Conservation (phyloP, 2,113 vertebrate species). For the Ailuropoda melanoleuca region DNA sequence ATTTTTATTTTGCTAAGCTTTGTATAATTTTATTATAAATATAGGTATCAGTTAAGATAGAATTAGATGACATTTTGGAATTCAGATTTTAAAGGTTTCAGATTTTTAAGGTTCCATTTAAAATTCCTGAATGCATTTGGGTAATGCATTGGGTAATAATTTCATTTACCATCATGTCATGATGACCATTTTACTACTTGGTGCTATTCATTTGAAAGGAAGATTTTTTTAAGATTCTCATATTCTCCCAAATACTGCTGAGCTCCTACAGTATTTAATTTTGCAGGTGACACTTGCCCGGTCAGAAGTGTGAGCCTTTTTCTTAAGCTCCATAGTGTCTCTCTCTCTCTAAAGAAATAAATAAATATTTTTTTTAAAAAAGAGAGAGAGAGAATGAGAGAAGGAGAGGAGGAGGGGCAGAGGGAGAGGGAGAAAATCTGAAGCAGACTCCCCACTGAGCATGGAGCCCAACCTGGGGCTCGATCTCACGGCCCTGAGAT, state of each 20-base stretch:
- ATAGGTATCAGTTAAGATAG: background rate
- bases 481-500: background rate
- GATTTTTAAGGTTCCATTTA: background rate
- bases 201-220: background rate
- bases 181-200: background rate
- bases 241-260: background rate
- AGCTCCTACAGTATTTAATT: conserved; percentile 8
- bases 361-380: too few species aligned
- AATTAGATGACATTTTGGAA: background rate
- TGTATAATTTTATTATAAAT: background rate
- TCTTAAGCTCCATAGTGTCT: background rate
- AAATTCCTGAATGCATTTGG: background rate
- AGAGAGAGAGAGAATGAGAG: background rate
- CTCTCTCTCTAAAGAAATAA: background rate
- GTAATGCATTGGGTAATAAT: background rate
- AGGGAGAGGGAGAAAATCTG: background rate
- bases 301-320: conserved; percentile 22
- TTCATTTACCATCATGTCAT: background rate
- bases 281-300: background rate
- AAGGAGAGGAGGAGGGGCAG: background rate
- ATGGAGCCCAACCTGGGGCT: background rate
- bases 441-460: background rate
- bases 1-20: background rate
- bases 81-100: conserved; percentile 18
- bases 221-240: background rate